phyloP scores from a whole-genome alignment of 2,797 vertebrate genomes.

The Meriones psammophilus region DNA sequence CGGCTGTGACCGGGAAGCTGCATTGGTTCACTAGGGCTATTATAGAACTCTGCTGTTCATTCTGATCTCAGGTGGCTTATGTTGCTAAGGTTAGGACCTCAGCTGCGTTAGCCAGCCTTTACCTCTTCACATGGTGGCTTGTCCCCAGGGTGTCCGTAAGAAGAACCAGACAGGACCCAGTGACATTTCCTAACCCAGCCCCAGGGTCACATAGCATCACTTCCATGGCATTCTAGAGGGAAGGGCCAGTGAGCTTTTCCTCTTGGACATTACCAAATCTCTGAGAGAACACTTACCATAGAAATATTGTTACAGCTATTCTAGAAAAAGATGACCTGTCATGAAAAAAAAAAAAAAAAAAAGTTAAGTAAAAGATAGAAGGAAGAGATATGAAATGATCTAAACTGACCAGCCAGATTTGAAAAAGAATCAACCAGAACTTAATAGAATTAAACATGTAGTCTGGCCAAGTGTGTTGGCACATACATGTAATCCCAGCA shows the following conservation, averaged over 20 bases:
- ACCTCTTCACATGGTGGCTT: neutral
- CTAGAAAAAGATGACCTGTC: neutral
- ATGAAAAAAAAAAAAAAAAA: neutral
- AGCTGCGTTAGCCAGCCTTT: neutral
- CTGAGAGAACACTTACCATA: neutral
- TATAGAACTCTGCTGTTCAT: neutral
- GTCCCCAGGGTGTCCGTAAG: neutral
- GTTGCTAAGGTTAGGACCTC: neutral
- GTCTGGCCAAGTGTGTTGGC: neutral
- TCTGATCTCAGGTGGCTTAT: neutral
- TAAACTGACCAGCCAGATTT: conserved; percentile 12
- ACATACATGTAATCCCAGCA: neutral
- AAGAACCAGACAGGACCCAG: neutral
- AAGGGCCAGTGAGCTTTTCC: neutral
- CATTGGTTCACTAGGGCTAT: neutral
- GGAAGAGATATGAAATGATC: neutral
- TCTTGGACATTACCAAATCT: neutral
- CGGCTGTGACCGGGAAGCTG: neutral
- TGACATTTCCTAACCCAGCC: neutral
- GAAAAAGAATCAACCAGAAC: conserved; percentile 17
- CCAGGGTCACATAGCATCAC: neutral
- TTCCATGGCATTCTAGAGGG: neutral
- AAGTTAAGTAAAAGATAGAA: conserved; percentile 5
- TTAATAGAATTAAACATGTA: conserved; percentile 1
- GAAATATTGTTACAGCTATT: neutral